Conservation (phyloP, 2,797 vertebrate genomes). For the Clarias platycephalus region DNA sequence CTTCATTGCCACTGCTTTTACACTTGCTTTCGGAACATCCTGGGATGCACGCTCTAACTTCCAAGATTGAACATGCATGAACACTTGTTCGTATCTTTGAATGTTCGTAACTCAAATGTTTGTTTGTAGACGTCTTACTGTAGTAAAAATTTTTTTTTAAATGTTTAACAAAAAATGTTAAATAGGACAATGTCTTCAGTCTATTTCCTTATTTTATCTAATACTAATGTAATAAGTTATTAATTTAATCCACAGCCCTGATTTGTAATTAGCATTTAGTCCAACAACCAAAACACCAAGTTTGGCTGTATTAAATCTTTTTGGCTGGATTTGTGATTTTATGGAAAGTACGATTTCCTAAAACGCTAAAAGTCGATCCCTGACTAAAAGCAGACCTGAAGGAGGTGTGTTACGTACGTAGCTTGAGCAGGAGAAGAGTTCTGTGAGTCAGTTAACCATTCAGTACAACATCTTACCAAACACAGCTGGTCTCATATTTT, state of each 20-base stretch:
- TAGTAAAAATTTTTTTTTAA: no score
- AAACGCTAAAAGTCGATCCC: not conserved
- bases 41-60: no score
- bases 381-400: not conserved
- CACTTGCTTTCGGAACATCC: no score
- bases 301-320: not conserved
- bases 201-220: not conserved
- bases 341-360: not conserved
- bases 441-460: not conserved
- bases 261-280: not conserved
- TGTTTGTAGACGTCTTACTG: no score
- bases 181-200: not conserved
- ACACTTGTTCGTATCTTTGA: no score
- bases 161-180: not conserved
- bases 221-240: not conserved
- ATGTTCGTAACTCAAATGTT: no score
- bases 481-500: constrained; percentile 4
- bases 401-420: no score
- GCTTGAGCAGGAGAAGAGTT: not conserved
- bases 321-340: not conserved
- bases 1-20: no score
- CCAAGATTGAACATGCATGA: no score
- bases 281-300: no score
- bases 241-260: not conserved
- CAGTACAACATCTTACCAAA: not conserved